These are phyloP conservation scores for Andrena cerasifolii DNA, from an alignment of 1,140 invertebrate genomes.

Conservation along the genomic window DNA sequence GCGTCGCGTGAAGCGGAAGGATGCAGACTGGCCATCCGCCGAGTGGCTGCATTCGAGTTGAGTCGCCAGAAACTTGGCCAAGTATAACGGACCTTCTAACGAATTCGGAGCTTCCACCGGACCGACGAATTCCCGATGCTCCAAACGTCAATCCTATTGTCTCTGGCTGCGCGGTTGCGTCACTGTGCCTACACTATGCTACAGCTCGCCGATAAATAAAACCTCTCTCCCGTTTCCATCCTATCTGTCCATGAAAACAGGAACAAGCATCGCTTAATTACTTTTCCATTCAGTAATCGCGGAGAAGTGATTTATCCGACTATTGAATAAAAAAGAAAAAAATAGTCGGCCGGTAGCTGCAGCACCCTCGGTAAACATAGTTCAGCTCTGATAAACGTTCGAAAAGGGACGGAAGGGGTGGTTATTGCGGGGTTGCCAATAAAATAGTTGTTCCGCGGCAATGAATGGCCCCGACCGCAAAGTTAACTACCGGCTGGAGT, in stretches of 20 bases:
- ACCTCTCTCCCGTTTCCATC: neutral
- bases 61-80: constrained; percentile 40
- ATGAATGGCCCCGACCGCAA: constrained; percentile 65
- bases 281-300: neutral
- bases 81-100: constrained; percentile 24
- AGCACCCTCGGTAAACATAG: constrained; percentile 50
- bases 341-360: too few species aligned
- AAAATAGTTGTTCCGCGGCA: constrained; percentile 67
- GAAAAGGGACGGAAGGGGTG: constrained; percentile 28
- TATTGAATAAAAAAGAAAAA: neutral
- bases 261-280: neutral
- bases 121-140: neutral
- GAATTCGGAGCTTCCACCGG: too few species aligned
- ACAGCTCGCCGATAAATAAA: neutral
- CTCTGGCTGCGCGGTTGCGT: too few species aligned
- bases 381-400: constrained; percentile 66
- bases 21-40: constrained; percentile 43
- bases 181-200: neutral
- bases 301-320: neutral
- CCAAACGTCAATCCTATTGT: too few species aligned
- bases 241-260: neutral
- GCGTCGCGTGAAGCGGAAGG: constrained; percentile 67
- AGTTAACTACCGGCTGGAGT: constrained; percentile 69
- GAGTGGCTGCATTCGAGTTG: constrained; percentile 39
- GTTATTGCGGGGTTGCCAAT: constrained; percentile 68